Conservation (phyloP, 2,888 invertebrate species). For the Hirtodrosophila confusa region DNA sequence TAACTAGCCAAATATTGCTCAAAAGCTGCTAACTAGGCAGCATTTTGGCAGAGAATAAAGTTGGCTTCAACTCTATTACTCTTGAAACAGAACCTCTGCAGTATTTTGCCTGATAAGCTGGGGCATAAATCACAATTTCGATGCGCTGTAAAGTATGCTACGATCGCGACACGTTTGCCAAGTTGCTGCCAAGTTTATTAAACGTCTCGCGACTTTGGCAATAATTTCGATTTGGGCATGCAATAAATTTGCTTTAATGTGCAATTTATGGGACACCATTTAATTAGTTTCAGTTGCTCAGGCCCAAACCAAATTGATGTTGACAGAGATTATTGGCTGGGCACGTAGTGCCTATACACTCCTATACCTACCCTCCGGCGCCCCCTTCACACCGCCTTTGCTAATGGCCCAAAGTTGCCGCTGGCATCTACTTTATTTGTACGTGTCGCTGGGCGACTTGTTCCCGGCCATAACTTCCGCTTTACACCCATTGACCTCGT, state of each 20-base stretch:
- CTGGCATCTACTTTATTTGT: constrained; percentile 67
- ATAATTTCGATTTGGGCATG: constrained; percentile 78
- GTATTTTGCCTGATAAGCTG: constrained; percentile 40
- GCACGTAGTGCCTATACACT: constrained; percentile 68
- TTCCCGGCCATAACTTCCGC: constrained; percentile 74
- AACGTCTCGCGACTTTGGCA: constrained; percentile 76
- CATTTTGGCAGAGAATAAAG: constrained; percentile 7
- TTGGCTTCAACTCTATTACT: constrained; percentile 16
- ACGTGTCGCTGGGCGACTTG: constrained; percentile 63
- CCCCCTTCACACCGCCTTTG: constrained; percentile 28
- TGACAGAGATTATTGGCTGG: constrained; percentile 81
- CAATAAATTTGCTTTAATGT: constrained; percentile 82
- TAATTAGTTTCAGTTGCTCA: constrained; percentile 80
- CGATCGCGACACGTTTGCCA: constrained; percentile 70
- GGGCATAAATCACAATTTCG: constrained; percentile 66
- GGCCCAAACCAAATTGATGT: constrained; percentile 77
- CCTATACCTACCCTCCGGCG: neutral
- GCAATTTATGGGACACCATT: constrained; percentile 83
- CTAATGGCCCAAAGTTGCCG: constrained; percentile 69
- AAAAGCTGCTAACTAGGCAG: constrained; percentile 29
- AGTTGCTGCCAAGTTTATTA: constrained; percentile 70
- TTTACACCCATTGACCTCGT: constrained; percentile 75
- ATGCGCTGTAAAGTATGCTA: constrained; percentile 53
- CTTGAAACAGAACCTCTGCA: neutral
- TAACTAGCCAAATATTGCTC: constrained; percentile 21